phyloP scores from a whole-genome alignment of 2,888 invertebrate genomes.

The Buathra laborator region DNA sequence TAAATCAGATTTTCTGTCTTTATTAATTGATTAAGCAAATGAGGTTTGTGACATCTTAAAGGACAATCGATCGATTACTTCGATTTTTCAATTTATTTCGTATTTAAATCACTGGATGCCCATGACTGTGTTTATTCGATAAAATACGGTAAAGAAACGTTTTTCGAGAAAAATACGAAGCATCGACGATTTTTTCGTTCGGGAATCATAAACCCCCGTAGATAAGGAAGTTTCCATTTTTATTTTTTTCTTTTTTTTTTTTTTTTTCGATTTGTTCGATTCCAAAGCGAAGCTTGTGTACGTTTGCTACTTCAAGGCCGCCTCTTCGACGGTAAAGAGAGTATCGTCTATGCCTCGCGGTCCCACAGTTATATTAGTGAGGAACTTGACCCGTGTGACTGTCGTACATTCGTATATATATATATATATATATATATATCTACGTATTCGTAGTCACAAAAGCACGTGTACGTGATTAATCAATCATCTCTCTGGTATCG shows the following conservation, averaged over 20 bases:
- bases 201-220: constrained; percentile 41
- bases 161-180: constrained; percentile 37
- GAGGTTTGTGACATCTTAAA: too few species aligned
- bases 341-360: constrained; percentile 9
- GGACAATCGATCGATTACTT: neutral
- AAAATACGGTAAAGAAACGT: constrained; percentile 1
- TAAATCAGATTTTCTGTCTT: neutral
- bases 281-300: constrained; percentile 16
- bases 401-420: constrained; percentile 40
- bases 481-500: constrained; percentile 66
- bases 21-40: too few species aligned
- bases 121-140: constrained; percentile 15
- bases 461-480: constrained; percentile 70
- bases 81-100: neutral
- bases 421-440: constrained; percentile 25
- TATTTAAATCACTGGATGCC: neutral
- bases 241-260: constrained; percentile 43
- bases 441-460: constrained; percentile 35
- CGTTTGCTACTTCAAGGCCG: constrained; percentile 46
- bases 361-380: neutral
- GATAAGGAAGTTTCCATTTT: constrained; percentile 48
- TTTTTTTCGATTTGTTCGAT: constrained; percentile 19
- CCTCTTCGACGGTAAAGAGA: constrained; percentile 35
- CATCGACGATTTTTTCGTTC: constrained; percentile 39
- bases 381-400: constrained; percentile 54